A percentile compares a stretch with the other conserved stretches of the same genome.
Evolutionary conservation across 2,113 vertebrate genomes (phyloP).

Genomic region (Eudyptes chrysolophus): DNA sequence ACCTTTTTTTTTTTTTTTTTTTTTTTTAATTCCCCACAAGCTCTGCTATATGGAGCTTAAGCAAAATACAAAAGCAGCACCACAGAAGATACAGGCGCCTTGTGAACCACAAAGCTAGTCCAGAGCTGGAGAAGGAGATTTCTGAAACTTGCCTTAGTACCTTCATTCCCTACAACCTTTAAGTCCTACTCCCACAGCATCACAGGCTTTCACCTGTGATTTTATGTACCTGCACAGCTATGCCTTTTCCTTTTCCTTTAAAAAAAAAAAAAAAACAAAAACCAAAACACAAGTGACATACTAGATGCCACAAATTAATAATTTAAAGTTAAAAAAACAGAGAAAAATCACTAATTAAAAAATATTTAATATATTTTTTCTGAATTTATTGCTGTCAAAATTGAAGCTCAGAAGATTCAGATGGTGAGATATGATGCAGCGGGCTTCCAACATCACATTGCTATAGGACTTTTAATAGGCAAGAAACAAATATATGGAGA

Average conservation of each 20-base stretch:
- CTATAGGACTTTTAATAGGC: not conserved
- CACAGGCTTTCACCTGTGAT: not conserved
- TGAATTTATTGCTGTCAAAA: not conserved
- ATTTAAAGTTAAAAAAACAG: not conserved
- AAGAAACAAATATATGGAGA: not conserved
- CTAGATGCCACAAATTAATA: not conserved
- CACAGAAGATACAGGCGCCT: not conserved
- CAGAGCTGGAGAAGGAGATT: not conserved
- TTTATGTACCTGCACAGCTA: not conserved
- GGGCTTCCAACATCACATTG: not conserved
- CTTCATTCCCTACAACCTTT: not conserved
- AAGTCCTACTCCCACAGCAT: not conserved
- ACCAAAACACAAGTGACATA: not conserved
- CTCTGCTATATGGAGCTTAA: not conserved
- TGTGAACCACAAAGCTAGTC: fast-evolving
- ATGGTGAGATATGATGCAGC: not conserved
- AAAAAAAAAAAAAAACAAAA: not conserved
- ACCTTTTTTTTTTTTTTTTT: not conserved
- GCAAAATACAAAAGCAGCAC: not conserved
- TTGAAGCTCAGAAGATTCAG: not conserved
- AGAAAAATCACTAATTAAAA: not conserved
- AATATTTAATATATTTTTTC: not conserved
- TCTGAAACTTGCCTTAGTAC: not conserved
- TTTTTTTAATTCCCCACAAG: not conserved
- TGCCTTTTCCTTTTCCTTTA: not conserved